These are phyloP conservation scores for Heliconius hermathena DNA, from an alignment of 1,140 invertebrate genomes.

Conservation along the genomic window DNA sequence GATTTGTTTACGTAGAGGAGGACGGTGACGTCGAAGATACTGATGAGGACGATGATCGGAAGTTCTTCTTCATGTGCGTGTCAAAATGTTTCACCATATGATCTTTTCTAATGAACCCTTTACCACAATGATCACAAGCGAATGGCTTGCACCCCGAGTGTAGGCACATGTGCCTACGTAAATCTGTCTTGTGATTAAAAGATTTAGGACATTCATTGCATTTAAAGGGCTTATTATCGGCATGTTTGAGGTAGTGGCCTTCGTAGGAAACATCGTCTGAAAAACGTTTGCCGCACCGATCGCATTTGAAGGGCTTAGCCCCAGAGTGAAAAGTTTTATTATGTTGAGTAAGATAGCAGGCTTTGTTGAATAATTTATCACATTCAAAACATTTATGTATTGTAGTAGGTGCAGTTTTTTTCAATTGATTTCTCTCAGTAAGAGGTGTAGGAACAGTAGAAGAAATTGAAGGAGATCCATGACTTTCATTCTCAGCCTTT, in stretches of 20 bases:
- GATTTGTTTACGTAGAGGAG: slow-evolving; percentile 49
- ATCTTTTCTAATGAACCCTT: slow-evolving; percentile 96
- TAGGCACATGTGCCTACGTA: slow-evolving; percentile 93
- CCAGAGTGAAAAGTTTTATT: slow-evolving; percentile 94
- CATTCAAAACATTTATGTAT: slow-evolving; percentile 90
- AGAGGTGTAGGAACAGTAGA: slow-evolving; percentile 73
- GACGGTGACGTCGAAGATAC: slow-evolving; percentile 53
- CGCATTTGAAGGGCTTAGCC: slow-evolving; percentile 92
- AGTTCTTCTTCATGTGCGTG: slow-evolving; percentile 86
- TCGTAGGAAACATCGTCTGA: slow-evolving; percentile 85
- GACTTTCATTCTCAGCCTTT: slow-evolving; percentile 71
- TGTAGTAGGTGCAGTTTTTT: slow-evolving; percentile 63
- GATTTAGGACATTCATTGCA: slow-evolving; percentile 94
- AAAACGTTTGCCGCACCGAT: slow-evolving; percentile 92
- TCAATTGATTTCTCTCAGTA: slow-evolving; percentile 72
- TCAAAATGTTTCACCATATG: slow-evolving; percentile 96
- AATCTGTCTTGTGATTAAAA: slow-evolving; percentile 92
- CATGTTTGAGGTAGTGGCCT: slow-evolving; percentile 89
- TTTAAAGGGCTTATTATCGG: slow-evolving; percentile 93
- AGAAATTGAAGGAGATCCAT: slow-evolving; percentile 67
- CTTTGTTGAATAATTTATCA: slow-evolving; percentile 92
- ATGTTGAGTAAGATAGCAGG: slow-evolving; percentile 94
- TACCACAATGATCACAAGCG: slow-evolving; percentile 90
- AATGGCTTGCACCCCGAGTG: slow-evolving; percentile 93
- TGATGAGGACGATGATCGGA: slow-evolving; percentile 55